Base-by-base conservation (phyloP, 2,113 vertebrate genomes). In the Marmota flaviventris region DNA sequence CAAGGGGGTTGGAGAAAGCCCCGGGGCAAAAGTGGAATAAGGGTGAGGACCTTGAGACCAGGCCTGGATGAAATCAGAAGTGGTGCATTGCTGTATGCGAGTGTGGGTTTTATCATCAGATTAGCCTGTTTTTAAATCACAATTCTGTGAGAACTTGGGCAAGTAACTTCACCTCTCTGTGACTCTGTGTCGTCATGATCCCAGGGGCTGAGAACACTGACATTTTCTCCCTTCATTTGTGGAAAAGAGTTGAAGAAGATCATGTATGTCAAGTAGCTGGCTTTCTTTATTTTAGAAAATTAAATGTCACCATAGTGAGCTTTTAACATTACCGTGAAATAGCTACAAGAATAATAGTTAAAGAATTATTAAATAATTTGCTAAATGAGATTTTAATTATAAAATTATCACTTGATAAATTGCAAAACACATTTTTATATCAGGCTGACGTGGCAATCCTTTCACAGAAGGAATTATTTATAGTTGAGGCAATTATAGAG, bases 381-480 rank as follows among this genome's bases (percentile, higher is more conserved):
- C 65, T 58, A 16, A 53, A 20, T 18, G 42, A 82, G 9, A 42
- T 82, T 79, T 12, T 32, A 39, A 93, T 79, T 61, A 79, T n/a
- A n/a, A 75, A 75, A 56, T 83, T 42, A 82, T 83, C 61, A 42
- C 56, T 56, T 53, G 63, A 89, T 85, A 58, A 89, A 96, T 98
- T 98, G 0, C 29, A 48, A 29, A 48, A 65, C 77, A 81, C 9
- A 5, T 48, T 92, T 81, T 27, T 24, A 12, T 93, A 91, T 97
- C 63, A 61, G 96, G 96, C 89, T 12, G 94, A 98, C 4, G 76
- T 96, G 97, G 89, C 90, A 94, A 97, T 98, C 99, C 99, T 99
- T 99, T 99, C 99, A 99, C 98, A 98, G 99, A 99, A 99, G 99
- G 99, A 98, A 98, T 96, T 93, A 97, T 95, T 97, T 97, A 10